phyloP scores from a whole-genome alignment of 2,797 vertebrate genomes.

The Lepilemur septentrionalis region DNA sequence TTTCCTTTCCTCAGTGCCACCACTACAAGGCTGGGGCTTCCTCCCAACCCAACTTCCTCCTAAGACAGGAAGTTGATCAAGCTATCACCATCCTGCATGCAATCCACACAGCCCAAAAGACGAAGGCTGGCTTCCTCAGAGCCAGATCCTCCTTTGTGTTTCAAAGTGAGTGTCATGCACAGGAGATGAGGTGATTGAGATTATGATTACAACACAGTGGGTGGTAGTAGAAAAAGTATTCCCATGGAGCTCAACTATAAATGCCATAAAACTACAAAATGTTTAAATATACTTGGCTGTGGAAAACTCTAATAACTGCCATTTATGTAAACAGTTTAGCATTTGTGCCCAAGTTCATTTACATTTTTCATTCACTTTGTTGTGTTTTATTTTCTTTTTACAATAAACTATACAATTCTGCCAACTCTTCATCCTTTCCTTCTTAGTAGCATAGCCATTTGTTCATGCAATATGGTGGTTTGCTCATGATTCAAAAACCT shows the following conservation, averaged over 20 bases:
- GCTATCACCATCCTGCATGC: not conserved
- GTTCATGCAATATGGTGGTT: constrained; percentile 27
- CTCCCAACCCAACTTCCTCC: constrained; percentile 38
- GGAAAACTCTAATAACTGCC: not conserved
- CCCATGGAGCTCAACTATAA: not conserved
- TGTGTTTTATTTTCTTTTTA: constrained; percentile 44
- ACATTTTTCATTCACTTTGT: constrained; percentile 29
- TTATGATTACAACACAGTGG: constrained; percentile 16
- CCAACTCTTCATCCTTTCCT: not conserved
- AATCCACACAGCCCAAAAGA: not conserved
- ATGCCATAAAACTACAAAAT: constrained; percentile 7
- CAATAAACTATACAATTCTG: constrained; percentile 26
- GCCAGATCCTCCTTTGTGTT: constrained; percentile 25
- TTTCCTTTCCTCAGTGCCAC: not conserved
- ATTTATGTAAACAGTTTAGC: constrained; percentile 8
- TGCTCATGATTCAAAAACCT: constrained; percentile 15
- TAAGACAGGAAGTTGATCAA: constrained; percentile 64
- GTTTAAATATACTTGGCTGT: constrained; percentile 31
- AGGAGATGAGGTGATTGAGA: constrained; percentile 22
- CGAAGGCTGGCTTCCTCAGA: not conserved
- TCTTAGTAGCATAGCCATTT: not conserved
- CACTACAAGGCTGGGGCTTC: not conserved
- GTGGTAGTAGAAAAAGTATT: constrained; percentile 36
- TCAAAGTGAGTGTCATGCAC: not conserved
- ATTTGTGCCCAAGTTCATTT: constrained; percentile 36